Evolutionary conservation across 2,113 vertebrate genomes (phyloP).

Genomic region (Alouatta palliata): DNA sequence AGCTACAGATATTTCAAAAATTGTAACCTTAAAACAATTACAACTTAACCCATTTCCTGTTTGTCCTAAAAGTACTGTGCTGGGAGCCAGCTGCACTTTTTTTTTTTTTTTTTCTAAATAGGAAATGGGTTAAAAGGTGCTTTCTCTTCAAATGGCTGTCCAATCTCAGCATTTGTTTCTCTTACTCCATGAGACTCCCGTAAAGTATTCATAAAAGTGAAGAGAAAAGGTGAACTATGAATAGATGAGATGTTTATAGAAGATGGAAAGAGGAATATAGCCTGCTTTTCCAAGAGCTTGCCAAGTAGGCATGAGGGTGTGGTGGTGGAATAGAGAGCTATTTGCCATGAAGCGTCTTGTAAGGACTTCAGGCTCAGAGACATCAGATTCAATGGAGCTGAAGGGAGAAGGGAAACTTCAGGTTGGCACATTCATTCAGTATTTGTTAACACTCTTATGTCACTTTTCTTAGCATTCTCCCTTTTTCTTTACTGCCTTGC

Average conservation of each 20-base stretch:
- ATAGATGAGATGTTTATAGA: neutral
- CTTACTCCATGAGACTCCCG: neutral
- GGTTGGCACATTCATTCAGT: neutral
- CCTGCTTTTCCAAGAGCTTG: neutral
- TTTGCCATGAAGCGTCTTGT: neutral
- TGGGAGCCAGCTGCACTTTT: no score
- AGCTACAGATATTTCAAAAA: neutral
- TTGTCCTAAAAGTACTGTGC: no score
- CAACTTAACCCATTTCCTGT: neutral
- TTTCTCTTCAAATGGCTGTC: neutral
- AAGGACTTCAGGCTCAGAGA: neutral
- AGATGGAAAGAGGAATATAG: neutral
- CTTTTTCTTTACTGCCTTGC: neutral
- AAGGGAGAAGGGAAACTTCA: neutral
- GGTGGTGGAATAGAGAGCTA: neutral
- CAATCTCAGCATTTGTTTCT: neutral
- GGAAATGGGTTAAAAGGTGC: neutral
- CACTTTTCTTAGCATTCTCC: neutral
- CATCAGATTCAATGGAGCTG: neutral
- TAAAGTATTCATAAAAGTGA: neutral
- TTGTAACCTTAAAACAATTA: neutral
- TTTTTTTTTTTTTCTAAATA: no score
- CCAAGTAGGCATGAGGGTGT: neutral
- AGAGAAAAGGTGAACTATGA: neutral
- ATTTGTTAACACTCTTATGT: neutral